phyloP scores from a whole-genome alignment of 2,888 invertebrate genomes.

The Metalampra italica region DNA sequence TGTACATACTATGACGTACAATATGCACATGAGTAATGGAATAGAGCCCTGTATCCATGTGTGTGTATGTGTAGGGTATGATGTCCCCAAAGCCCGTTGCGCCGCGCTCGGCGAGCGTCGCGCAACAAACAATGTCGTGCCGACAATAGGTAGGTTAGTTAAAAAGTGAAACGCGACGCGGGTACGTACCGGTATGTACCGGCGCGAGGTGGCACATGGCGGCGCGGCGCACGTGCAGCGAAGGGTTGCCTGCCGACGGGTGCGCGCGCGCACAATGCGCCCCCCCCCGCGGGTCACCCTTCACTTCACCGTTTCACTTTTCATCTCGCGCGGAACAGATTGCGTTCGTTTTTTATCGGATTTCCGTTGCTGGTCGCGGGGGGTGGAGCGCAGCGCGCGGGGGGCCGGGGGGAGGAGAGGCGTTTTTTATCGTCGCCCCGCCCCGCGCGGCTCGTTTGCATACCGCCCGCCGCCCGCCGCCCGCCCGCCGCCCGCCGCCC shows the following conservation, averaged over 20 bases:
- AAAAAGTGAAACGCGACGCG: neutral
- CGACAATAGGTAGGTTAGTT: too few species aligned
- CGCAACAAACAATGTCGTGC: too few species aligned
- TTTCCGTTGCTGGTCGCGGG: conserved; percentile 36
- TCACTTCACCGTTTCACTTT: conserved; percentile 48
- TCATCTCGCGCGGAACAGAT: conserved; percentile 49
- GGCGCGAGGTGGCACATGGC: conserved; percentile 12
- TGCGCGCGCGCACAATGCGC: conserved; percentile 40
- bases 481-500: neutral
- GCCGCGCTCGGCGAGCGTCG: too few species aligned
- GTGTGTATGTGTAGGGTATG: too few species aligned
- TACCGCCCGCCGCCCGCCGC: conserved; percentile 8
- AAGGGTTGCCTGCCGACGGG: conserved; percentile 9
- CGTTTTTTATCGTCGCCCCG: conserved; percentile 33
- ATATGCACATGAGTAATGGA: too few species aligned
- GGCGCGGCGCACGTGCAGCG: conserved; percentile 8
- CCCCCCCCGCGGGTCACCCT: conserved; percentile 26
- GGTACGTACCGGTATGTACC: conserved; percentile 28
- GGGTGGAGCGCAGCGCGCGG: conserved; percentile 22
- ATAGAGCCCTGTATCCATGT: too few species aligned
- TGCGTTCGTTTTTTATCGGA: conserved; percentile 44
- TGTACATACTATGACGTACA: too few species aligned
- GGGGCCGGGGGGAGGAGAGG: conserved; percentile 28
- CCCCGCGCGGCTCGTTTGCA: conserved; percentile 41
- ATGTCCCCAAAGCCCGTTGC: too few species aligned